A percentile compares a stretch with the other conserved stretches of the same genome.
Conservation (phyloP, 2,888 invertebrate genomes). For the Lasioglossum malachurum region DNA sequence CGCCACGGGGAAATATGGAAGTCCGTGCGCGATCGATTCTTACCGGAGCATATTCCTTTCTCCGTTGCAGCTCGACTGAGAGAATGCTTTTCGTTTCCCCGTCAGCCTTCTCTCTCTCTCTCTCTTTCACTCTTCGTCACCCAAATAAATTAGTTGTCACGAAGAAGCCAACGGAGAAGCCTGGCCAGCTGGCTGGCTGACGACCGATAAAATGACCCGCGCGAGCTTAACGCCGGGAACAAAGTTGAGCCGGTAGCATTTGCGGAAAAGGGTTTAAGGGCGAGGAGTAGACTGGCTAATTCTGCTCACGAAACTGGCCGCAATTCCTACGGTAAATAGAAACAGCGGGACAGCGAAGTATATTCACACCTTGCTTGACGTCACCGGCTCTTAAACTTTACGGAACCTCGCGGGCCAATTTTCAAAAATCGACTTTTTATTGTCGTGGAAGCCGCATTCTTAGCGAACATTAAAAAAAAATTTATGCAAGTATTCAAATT, state of each 20-base stretch:
- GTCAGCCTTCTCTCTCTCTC: not conserved
- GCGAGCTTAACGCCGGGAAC: slow-evolving; percentile 69
- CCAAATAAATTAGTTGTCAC: slow-evolving; percentile 78
- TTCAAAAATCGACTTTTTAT: not conserved
- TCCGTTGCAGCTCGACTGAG: slow-evolving; percentile 28
- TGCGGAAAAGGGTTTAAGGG: slow-evolving; percentile 63
- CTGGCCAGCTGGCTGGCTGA: slow-evolving; percentile 66
- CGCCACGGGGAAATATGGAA: slow-evolving; percentile 56
- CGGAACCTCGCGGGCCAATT: not conserved
- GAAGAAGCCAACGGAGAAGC: slow-evolving; percentile 67
- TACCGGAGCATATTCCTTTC: slow-evolving; percentile 66
- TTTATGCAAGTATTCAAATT: not conserved
- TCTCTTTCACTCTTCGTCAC: slow-evolving; percentile 48
- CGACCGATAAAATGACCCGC: slow-evolving; percentile 74
- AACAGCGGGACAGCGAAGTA: not conserved
- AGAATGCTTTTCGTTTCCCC: slow-evolving; percentile 26
- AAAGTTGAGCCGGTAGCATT: slow-evolving; percentile 61
- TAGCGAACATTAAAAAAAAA: not conserved
- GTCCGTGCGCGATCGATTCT: slow-evolving; percentile 75
- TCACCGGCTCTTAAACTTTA: not conserved
- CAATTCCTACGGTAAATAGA: slow-evolving; percentile 51
- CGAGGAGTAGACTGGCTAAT: slow-evolving; percentile 48
- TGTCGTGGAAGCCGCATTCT: not conserved
- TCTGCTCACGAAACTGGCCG: slow-evolving; percentile 46
- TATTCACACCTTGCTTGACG: not conserved